phyloP scores from a whole-genome alignment of 1,140 invertebrate genomes.

The Harpegnathos saltator region DNA sequence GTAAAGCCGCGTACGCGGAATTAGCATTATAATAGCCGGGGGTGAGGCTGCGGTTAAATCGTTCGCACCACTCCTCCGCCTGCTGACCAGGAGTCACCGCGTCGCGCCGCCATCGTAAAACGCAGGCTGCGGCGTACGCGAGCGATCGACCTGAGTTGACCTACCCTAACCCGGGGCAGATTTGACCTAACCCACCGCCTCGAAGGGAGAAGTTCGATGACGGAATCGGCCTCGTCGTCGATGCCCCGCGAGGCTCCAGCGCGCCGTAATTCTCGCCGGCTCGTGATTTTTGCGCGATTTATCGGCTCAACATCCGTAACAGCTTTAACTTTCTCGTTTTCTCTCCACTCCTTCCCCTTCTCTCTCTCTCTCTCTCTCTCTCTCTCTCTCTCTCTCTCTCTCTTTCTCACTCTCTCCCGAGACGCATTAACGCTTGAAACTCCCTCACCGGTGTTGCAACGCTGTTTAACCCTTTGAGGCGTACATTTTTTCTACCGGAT shows the following conservation, averaged over 20 bases:
- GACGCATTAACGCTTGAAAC: too few species aligned
- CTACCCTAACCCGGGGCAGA: slow-evolving; percentile 57
- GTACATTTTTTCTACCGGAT: too few species aligned
- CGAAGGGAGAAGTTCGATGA: slow-evolving; percentile 52
- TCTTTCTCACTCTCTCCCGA: too few species aligned
- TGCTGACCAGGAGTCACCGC: slow-evolving; percentile 28
- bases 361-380: too few species aligned
- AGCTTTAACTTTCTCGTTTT: too few species aligned
- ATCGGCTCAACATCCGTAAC: too few species aligned
- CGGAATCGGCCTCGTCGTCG: slow-evolving; percentile 42
- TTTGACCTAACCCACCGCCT: slow-evolving; percentile 46
- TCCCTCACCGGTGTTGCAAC: too few species aligned
- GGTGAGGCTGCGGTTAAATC: slow-evolving; percentile 66
- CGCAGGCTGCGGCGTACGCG: slow-evolving; percentile 58
- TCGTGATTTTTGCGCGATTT: too few species aligned
- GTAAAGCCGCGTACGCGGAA: slow-evolving; percentile 66
- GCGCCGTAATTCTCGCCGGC: too few species aligned
- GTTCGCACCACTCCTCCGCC: background rate
- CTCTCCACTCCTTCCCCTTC: too few species aligned
- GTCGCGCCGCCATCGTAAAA: slow-evolving; percentile 70
- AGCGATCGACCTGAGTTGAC: slow-evolving; percentile 67
- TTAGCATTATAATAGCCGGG: slow-evolving; percentile 75
- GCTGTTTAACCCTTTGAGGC: too few species aligned
- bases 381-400: too few species aligned
- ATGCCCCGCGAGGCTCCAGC: slow-evolving; percentile 2